Evolutionary conservation across 2,888 invertebrate species (phyloP), one percentile per base, ranked within the genome.

Genomic region (Melinaea marsaeus): DNA sequence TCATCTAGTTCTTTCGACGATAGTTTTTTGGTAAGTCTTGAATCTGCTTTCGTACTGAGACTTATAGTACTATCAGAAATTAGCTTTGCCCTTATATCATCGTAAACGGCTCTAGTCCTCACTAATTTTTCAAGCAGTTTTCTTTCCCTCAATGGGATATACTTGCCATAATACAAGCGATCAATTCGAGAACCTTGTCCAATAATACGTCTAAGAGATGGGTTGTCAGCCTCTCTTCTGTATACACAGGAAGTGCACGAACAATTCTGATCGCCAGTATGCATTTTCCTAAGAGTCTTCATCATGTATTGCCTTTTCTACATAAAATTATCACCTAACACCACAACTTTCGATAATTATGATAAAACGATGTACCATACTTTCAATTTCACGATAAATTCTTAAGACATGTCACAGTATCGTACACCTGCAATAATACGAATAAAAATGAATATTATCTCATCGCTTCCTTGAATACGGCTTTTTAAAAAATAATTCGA

Each of bases 51-150:
- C 58, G 71, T 69, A 51, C 75, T 70, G 9, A 75, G 61, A 68
- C 71, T 77, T 13, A 71, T 59, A 64, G 74, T 77, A 62, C 77
- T 81, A 51, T 75, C 72, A 13, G 81, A 78, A 13, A 82, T 63
- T 61, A 84, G 65, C 64, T 80, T 77, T 61, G 71, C 76, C 68
- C 80, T 78, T 5, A 83, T 72, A 59, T 81, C 78, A 65, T 86
- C 81, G 62, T 86, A 85, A 13, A 79, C 75, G 5, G 79, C 84
- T 70, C 80, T 79, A 5, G 85, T 85, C 72, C 77, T 76, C 13
- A 80, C 76, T 54, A 86, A 73, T 68, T 77, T 81, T 37, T 78
- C 72, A 7, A 86, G 67, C 37, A 85, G 69, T 63, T 82, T 79
- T 70, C 73, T 76, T 70, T 87, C 81, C 61, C 76, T 76, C 51